Conservation (phyloP, 2,888 invertebrate genomes). For the Coecobrya sp. region DNA sequence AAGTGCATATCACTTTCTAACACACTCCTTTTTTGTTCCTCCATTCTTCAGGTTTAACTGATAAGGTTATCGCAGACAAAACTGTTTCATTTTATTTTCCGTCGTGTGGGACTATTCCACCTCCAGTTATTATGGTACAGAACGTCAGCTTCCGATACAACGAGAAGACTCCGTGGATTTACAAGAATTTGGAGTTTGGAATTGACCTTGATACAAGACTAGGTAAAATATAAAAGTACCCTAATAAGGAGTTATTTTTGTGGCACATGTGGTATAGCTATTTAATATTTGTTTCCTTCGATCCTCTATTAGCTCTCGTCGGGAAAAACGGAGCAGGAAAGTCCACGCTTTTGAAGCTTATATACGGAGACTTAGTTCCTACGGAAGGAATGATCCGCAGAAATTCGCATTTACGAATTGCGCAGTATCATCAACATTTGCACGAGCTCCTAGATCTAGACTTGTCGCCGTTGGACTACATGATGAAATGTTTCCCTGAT, state of each 20-base stretch:
- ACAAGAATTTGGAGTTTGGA: slow-evolving; percentile 99
- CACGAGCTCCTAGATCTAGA: slow-evolving; percentile 98
- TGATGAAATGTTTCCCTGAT: slow-evolving; percentile 98
- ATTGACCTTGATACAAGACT: slow-evolving; percentile 97
- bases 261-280: no score
- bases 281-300: no score
- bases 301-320: slow-evolving; percentile 73
- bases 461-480: slow-evolving; percentile 98
- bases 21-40: no score
- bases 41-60: slow-evolving; percentile 89
- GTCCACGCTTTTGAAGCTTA: slow-evolving; percentile 96
- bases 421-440: slow-evolving; percentile 99
- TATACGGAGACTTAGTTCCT: slow-evolving; percentile 98
- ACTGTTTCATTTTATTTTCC: slow-evolving; percentile 98
- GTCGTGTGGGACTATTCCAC: slow-evolving; percentile 96
- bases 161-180: slow-evolving; percentile 96
- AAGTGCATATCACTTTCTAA: no score
- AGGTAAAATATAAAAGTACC: no score
- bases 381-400: slow-evolving; percentile 98
- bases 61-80: slow-evolving; percentile 92
- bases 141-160: slow-evolving; percentile 98
- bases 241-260: no score
- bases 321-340: slow-evolving; percentile 79
- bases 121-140: slow-evolving; percentile 99
- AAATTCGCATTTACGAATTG: slow-evolving; percentile 99